Conservation (phyloP, 2,888 invertebrate genomes). For the Conistra vaccinii region DNA sequence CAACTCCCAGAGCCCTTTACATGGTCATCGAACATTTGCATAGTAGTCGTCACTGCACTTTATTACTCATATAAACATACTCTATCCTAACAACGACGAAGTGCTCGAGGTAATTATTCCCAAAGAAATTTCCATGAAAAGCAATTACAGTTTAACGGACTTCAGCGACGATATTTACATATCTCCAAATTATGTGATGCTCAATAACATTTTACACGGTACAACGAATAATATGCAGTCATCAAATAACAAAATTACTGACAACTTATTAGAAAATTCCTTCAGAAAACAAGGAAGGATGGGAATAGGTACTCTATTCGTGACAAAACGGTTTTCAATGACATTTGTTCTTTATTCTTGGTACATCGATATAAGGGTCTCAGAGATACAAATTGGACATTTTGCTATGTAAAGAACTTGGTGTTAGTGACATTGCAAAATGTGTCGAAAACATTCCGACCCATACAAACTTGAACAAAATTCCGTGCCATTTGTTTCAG, state of each 20-base stretch:
- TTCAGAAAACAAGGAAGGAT: constrained; percentile 30
- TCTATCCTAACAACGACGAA: constrained; percentile 36
- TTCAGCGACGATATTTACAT: constrained; percentile 49
- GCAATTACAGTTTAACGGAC: constrained; percentile 43
- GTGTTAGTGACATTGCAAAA: constrained; percentile 66
- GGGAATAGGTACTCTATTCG: background rate
- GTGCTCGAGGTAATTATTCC: constrained; percentile 35
- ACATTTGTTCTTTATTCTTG: constrained; percentile 36
- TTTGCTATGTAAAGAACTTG: constrained; percentile 68
- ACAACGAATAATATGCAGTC: constrained; percentile 28
- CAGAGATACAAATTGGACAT: constrained; percentile 66
- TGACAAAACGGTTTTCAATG: constrained; percentile 36
- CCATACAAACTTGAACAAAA: constrained; percentile 67
- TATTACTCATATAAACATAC: constrained; percentile 25
- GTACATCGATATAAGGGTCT: constrained; percentile 40
- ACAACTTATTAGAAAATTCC: constrained; percentile 45
- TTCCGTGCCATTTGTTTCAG: constrained; percentile 49
- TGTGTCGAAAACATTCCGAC: constrained; percentile 72
- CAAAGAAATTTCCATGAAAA: constrained; percentile 53
- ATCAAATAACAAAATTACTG: constrained; percentile 33
- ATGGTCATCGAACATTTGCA: constrained; percentile 44
- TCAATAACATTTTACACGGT: constrained; percentile 46
- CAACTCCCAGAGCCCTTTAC: constrained; percentile 26
- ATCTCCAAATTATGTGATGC: constrained; percentile 42
- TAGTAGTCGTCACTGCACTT: constrained; percentile 23